Evolutionary conservation across 1,140 invertebrate species (phyloP), one percentile per base, ranked within the genome.

Genomic region (Cotesia typhae): DNA sequence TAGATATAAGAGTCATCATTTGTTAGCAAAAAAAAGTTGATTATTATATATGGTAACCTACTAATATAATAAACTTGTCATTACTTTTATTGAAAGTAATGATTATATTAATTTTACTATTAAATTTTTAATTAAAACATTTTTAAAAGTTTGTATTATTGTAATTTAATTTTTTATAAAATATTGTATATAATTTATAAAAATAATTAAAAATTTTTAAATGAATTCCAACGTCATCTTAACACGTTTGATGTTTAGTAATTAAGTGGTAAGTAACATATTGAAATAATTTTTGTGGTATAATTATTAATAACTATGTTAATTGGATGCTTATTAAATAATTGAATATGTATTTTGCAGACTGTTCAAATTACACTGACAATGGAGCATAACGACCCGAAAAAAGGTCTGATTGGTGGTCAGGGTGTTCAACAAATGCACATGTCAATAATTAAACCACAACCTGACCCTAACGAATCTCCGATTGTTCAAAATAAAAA

Each of bases 351-450:
- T 6, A 9, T 47, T 47, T 47, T 6, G 6, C 10, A 47, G 41
- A 47, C 10, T 47, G 10, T 9, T 6, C 10, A 47, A 65, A 41
- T 37, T 41, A 65, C 12, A 38, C 4, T 36, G 6, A 36, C 14
- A 55, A 65, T 71, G 70, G 61, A 65, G 36, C 52, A 35, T 9
- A 64, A 55, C 20, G 61, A 66, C 3, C 0, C 41, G 35, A 70
- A 70, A 52, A 70, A 53, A 37, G 20, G 7, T 57, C 5, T 64
- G 9, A 70, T 61, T 4, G 51, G 64, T 10, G 61, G 63, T 9
- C 70, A 66, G 9, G 51, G 70, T 57, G 63, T 66, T 9, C 63
- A 71, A 35, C 70, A 71, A 41, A 14, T 71, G 36, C 61, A 65
- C 17, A 14, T 66, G n/a, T 66, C 70, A 57, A 20, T 71, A 28